Evolutionary conservation across 1,140 invertebrate genomes (phyloP).

Genomic region (Anoplophora glabripennis): DNA sequence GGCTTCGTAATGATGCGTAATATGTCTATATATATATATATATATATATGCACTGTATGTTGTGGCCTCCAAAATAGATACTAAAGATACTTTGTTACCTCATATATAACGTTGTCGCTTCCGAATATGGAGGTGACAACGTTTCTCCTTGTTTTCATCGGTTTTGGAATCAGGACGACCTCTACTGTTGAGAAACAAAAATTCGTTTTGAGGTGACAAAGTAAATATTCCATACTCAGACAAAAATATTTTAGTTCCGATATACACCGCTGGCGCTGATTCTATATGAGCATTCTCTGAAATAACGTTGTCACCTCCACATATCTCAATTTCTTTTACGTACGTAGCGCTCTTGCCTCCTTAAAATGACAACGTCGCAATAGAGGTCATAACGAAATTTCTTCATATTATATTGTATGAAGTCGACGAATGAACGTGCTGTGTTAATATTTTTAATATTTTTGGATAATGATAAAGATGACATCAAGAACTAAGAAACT

Average conservation of each 20-base stretch:
- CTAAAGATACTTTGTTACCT: slow-evolving; percentile 2
- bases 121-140: slow-evolving; percentile 9
- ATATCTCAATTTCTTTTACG: too few species aligned
- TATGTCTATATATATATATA: too few species aligned
- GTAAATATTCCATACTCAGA: neutral
- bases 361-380: too few species aligned
- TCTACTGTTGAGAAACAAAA: slow-evolving; percentile 1
- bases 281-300: neutral
- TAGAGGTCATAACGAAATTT: too few species aligned
- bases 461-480: too few species aligned
- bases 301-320: neutral
- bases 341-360: too few species aligned
- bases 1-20: too few species aligned
- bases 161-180: neutral
- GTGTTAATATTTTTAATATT: too few species aligned
- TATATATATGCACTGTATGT: too few species aligned
- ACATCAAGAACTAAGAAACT: too few species aligned
- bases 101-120: slow-evolving; percentile 8
- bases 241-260: slow-evolving; percentile 6
- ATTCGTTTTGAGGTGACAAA: neutral
- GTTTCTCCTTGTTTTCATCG: slow-evolving; percentile 6
- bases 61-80: neutral
- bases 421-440: too few species aligned
- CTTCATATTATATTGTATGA: too few species aligned
- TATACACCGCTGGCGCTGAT: slow-evolving; percentile 7